Percentiles rank a stretch among this genome's conserved stretches.
Conservation (phyloP, 2,113 vertebrate species). For the Microcebus ravelobensis region DNA sequence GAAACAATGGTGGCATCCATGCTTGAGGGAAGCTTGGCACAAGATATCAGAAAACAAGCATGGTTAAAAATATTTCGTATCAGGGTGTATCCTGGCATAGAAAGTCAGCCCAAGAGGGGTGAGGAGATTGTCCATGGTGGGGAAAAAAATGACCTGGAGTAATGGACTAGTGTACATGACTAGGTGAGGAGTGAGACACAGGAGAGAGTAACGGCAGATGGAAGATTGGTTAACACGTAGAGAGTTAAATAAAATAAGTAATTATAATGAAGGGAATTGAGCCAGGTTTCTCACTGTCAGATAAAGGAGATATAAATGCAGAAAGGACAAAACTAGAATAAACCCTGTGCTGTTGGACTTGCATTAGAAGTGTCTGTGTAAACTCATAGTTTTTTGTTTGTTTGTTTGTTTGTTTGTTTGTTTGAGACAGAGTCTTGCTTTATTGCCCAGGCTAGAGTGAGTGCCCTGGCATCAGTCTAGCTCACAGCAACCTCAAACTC, state of each 20-base stretch:
- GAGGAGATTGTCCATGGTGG: not conserved
- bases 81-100: not conserved
- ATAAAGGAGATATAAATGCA: not conserved
- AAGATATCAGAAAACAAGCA: not conserved
- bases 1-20: not conserved
- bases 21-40: not conserved
- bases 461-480: too few relatives aligned
- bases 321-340: not conserved
- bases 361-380: not conserved
- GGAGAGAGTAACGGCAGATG: not conserved
- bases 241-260: not conserved
- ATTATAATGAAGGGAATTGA: not conserved
- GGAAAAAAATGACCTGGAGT: not conserved
- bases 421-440: too few relatives aligned
- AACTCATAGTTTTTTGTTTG: too few relatives aligned
- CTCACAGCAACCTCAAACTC: too few relatives aligned
- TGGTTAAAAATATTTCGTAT: not conserved
- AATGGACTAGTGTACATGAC: too few relatives aligned
- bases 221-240: not conserved
- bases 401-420: too few relatives aligned
- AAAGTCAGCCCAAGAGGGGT: not conserved
- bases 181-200: not conserved
- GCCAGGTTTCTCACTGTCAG: not conserved
- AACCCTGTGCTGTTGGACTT: not conserved
- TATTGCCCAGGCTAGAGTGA: too few relatives aligned